These are phyloP conservation scores for Corythornis vintsioides DNA, from an alignment of 2,113 vertebrate species.

Conservation along the genomic window DNA sequence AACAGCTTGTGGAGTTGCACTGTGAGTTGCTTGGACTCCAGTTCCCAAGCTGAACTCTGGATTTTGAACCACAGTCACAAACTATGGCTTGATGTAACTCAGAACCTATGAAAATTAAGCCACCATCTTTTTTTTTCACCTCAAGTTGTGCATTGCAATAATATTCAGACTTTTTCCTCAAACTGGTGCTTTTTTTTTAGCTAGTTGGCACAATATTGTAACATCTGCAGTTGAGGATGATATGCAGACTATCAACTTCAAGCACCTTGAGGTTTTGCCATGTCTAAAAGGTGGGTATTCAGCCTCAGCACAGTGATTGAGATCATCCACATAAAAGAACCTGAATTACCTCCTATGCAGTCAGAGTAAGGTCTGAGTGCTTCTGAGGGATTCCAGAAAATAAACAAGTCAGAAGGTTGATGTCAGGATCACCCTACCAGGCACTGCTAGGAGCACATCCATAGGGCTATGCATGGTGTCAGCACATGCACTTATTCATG, in stretches of 20 bases:
- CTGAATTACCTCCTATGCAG: not conserved
- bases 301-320: not conserved
- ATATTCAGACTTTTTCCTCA: not conserved
- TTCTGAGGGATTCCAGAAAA: not conserved
- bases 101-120: not conserved
- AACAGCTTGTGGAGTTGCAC: not conserved
- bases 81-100: not conserved
- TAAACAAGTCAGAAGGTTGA: not conserved
- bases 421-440: rapidly evolving
- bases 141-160: not conserved
- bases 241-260: not conserved
- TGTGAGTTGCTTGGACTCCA: not conserved
- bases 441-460: not conserved
- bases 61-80: not conserved
- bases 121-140: not conserved
- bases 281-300: not conserved
- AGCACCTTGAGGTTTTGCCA: not conserved
- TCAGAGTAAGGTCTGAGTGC: not conserved
- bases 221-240: not conserved
- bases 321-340: not conserved
- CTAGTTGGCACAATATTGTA: not conserved
- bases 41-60: not conserved
- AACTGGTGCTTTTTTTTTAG: not conserved
- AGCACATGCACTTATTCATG: not conserved
- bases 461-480: not conserved